Evolutionary conservation across 1,140 invertebrate genomes (phyloP).

Genomic region (Goniozus legneri): DNA sequence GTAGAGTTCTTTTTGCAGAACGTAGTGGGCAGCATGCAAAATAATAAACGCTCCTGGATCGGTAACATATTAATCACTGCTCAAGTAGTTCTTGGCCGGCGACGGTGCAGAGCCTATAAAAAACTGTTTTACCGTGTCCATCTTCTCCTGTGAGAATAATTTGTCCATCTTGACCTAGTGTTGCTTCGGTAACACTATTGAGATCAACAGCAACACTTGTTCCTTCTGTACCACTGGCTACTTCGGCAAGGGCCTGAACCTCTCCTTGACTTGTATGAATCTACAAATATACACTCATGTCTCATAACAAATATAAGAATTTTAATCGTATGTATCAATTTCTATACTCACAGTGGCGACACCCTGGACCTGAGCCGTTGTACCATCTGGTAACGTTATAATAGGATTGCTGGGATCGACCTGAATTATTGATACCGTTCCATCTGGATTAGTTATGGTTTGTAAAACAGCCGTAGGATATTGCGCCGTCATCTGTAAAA

Average conservation of each 20-base stretch:
- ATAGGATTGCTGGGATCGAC: conserved; percentile 93
- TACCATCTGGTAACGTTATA: conserved; percentile 92
- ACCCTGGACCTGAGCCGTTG: conserved; percentile 89
- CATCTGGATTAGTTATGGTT: conserved; percentile 94
- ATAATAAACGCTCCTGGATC: conserved; percentile 40
- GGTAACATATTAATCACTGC: conserved; percentile 45
- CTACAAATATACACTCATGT: conserved; percentile 46
- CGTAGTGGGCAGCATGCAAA: conserved; percentile 49
- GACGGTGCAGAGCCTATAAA: conserved; percentile 57
- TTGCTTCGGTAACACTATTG: conserved; percentile 82
- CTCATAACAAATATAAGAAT: neutral
- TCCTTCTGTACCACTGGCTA: conserved; percentile 62
- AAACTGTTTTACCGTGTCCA: conserved; percentile 74
- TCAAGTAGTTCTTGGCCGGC: conserved; percentile 54
- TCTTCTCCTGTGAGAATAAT: conserved; percentile 93
- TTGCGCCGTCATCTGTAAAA: conserved; percentile 63
- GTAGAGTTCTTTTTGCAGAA: conserved; percentile 36
- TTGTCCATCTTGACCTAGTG: conserved; percentile 86
- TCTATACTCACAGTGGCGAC: conserved; percentile 72
- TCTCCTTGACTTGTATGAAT: conserved; percentile 75
- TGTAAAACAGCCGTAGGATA: conserved; percentile 90
- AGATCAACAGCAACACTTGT: conserved; percentile 77
- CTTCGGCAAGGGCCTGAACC: conserved; percentile 76
- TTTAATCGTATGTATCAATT: neutral
- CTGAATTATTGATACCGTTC: conserved; percentile 93